Evolutionary conservation across 2,113 vertebrate species (phyloP).

Genomic region (Neolamprologus variostigma): DNA sequence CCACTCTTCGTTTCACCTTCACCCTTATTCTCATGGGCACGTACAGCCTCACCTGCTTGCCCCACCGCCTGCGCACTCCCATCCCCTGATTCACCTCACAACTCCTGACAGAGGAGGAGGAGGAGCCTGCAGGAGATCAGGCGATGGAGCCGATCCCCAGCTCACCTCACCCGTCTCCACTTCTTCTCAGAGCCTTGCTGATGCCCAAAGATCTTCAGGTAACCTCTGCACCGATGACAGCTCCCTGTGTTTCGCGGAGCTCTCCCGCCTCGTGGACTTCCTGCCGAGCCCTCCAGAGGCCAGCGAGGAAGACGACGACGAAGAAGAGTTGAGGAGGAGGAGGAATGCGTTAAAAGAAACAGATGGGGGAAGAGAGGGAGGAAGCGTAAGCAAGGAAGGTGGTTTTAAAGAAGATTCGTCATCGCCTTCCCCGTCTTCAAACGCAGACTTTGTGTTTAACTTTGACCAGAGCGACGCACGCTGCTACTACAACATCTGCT

Average conservation of each 20-base stretch:
- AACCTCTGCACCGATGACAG: conserved; percentile 32
- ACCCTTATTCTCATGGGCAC: not conserved
- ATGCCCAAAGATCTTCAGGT: not conserved
- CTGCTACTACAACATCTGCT: conserved; percentile 80
- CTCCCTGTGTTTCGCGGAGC: conserved; percentile 73
- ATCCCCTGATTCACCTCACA: conserved; percentile 35
- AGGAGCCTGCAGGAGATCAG: not conserved
- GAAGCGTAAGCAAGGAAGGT: not conserved
- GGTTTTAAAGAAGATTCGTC: not conserved
- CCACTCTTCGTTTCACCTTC: not conserved
- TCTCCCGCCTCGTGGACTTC: conserved; percentile 60
- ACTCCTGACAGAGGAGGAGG: not conserved
- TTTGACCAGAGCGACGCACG: conserved; percentile 64
- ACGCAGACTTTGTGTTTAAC: conserved; percentile 62
- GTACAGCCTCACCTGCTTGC: conserved; percentile 32
- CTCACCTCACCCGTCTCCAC: not conserved
- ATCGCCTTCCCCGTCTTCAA: not conserved
- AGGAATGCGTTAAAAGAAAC: not conserved
- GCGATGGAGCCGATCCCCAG: conserved; percentile 25
- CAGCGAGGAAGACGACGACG: conserved; percentile 49
- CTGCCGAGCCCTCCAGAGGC: conserved; percentile 61
- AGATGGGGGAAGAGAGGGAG: conserved; percentile 5
- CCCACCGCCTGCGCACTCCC: conserved; percentile 46
- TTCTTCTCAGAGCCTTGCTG: not conserved
- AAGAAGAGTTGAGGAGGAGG: conserved; percentile 28